Evolutionary conservation across 2,113 vertebrate species (phyloP).

Genomic region (Meles meles): DNA sequence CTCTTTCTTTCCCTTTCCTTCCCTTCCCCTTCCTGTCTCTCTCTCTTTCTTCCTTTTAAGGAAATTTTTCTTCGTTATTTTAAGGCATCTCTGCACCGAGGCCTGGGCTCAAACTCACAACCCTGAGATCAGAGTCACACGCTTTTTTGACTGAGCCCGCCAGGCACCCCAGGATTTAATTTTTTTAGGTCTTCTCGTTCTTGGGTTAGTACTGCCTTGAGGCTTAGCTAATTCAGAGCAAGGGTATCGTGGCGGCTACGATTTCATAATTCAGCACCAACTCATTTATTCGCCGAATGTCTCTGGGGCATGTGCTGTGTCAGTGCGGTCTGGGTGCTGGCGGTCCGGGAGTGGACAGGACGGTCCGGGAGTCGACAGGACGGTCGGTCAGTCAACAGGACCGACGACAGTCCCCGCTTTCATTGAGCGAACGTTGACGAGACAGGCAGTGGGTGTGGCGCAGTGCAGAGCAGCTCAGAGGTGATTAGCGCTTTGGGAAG

Average conservation of each 20-base stretch:
- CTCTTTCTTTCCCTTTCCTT: not conserved
- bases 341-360: too few relatives aligned
- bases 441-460: fast-evolving
- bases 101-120: not conserved
- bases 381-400: too few relatives aligned
- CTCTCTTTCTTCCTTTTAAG: not conserved
- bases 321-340: fast-evolving
- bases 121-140: not conserved
- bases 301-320: fast-evolving
- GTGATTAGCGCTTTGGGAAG: not conserved
- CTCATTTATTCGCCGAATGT: fast-evolving
- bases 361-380: too few relatives aligned
- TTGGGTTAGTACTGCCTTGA: not conserved
- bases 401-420: not conserved
- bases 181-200: not conserved
- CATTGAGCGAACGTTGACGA: fast-evolving
- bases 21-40: not conserved
- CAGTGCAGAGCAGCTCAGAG: not conserved
- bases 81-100: not conserved
- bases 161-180: not conserved
- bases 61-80: not conserved
- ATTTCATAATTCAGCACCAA: not conserved
- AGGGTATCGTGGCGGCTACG: fast-evolving
- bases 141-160: not conserved
- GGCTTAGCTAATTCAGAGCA: not conserved